A percentile compares a stretch with the other conserved stretches of the same genome.
Conservation (phyloP, 2,797 vertebrate genomes). For the Coracias cyanogaster region DNA sequence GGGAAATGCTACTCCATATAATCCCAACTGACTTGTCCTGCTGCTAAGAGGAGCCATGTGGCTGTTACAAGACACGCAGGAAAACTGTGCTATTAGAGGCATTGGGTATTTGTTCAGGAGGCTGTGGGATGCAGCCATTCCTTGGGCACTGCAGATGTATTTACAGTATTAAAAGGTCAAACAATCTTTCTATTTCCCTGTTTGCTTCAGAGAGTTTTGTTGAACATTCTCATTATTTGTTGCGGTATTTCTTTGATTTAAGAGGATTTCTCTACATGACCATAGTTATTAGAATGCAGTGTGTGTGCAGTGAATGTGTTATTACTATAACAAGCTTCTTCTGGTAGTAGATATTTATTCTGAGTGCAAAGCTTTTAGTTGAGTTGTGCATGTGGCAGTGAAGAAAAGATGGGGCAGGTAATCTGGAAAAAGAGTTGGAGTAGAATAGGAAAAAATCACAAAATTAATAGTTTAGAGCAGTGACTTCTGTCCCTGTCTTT, state of each 20-base stretch:
- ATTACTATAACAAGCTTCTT: slow-evolving; percentile 54
- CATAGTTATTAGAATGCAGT: slow-evolving; percentile 50
- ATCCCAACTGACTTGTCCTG: neutral
- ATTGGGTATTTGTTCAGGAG: slow-evolving; percentile 46
- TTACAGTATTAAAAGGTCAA: slow-evolving; percentile 75
- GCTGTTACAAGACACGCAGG: neutral
- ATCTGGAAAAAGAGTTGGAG: neutral
- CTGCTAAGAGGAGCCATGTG: neutral
- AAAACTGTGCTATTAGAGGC: neutral
- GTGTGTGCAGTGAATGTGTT: slow-evolving; percentile 42
- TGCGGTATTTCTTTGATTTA: slow-evolving; percentile 61
- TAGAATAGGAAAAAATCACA: neutral
- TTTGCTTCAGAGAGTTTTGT: slow-evolving; percentile 65
- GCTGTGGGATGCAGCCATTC: slow-evolving; percentile 42
- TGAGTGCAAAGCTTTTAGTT: slow-evolving; percentile 46
- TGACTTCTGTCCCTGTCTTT: neutral
- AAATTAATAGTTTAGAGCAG: neutral
- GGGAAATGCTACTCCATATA: neutral
- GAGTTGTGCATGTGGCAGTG: neutral
- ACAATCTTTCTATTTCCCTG: slow-evolving; percentile 63
- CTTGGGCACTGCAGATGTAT: slow-evolving; percentile 39
- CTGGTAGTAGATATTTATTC: slow-evolving; percentile 35
- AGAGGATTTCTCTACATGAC: slow-evolving; percentile 60
- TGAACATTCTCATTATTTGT: slow-evolving; percentile 68
- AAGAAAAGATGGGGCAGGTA: slow-evolving; percentile 15